Base-by-base conservation (phyloP, 2,113 vertebrate genomes). In the Leptodactylus fuscus region DNA sequence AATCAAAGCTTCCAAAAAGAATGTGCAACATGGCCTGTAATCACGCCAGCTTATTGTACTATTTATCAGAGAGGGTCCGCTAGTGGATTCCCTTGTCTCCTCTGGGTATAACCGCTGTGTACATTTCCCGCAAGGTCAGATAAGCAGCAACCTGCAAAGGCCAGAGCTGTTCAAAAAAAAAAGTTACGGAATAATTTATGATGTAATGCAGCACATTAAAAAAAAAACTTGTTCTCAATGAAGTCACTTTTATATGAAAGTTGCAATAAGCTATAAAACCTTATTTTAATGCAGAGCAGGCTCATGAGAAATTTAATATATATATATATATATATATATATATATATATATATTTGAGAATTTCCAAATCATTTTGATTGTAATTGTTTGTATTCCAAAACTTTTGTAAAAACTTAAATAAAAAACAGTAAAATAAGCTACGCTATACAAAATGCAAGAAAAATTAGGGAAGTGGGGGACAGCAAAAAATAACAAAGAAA, bases 21-120 rank as follows among this genome's bases (percentile, higher is more conserved):
- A 93, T 91, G 93, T 93, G 91, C 93, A 91, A 44, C 91, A 88
- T 87, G 89, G 93, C 91, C 91, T 95, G 93, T 91, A 90, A 90
- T 90, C 88, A 18, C 88, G 91, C 91, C 91, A 92, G 91, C 92
- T 94, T 94, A 97, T 98, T 98, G 96, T 98, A 90, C 90, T 92
- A 86, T 92, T 93, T 93, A 93, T 94, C 93, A 91, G 85, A 71
- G 62, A 69, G 82, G 71, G 85, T 91, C 88, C 88, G 87, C 81
- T 90, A 81, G 88, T 90, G 88, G 89, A 89, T 93, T 91, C 91
- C 88, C 89, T 90, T 53, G 85, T 86, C 85, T 92, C 90, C 91
- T 91, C 27, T 10, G 91, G 88, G 91, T 90, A 90, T 82, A 88
- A 62, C 87, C 48, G 86, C 82, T 90, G 88, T 89, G 87, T 89